Percentiles rank a stretch among this genome's conserved stretches.
These are phyloP conservation scores for Aleadryas rufinucha DNA, from an alignment of 2,113 vertebrate genomes.

Conservation along the genomic window DNA sequence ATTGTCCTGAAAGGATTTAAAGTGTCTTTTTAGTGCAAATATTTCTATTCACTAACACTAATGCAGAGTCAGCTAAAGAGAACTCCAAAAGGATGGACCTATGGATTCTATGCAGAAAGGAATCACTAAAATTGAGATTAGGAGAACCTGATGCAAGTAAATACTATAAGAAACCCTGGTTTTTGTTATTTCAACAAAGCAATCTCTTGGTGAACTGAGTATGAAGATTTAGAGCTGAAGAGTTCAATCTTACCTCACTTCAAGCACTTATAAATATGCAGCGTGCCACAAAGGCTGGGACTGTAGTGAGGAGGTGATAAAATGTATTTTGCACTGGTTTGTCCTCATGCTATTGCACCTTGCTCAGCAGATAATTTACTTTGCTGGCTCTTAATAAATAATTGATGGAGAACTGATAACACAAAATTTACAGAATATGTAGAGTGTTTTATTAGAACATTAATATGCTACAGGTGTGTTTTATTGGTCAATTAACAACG, in stretches of 20 bases:
- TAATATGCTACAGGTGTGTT: constrained; percentile 31
- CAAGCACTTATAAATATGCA: neutral
- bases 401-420: constrained; percentile 48
- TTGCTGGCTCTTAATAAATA: constrained; percentile 37
- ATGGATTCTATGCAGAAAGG: neutral
- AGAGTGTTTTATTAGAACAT: constrained; percentile 34
- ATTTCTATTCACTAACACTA: neutral
- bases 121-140: neutral
- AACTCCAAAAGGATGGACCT: neutral
- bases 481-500: constrained; percentile 47
- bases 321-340: constrained; percentile 1
- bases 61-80: neutral
- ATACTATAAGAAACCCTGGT: neutral
- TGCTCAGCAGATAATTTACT: constrained; percentile 27
- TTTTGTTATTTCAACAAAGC: constrained; percentile 1
- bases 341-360: neutral
- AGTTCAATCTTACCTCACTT: neutral
- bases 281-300: neutral
- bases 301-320: neutral
- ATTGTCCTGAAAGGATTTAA: neutral
- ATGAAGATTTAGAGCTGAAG: neutral
- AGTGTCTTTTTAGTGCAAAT: neutral
- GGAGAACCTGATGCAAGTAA: neutral
- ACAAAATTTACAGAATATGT: constrained; percentile 7
- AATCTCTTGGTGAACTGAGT: neutral